Base-by-base conservation (phyloP, 2,797 vertebrate genomes). In the Enteromius radiatus region DNA sequence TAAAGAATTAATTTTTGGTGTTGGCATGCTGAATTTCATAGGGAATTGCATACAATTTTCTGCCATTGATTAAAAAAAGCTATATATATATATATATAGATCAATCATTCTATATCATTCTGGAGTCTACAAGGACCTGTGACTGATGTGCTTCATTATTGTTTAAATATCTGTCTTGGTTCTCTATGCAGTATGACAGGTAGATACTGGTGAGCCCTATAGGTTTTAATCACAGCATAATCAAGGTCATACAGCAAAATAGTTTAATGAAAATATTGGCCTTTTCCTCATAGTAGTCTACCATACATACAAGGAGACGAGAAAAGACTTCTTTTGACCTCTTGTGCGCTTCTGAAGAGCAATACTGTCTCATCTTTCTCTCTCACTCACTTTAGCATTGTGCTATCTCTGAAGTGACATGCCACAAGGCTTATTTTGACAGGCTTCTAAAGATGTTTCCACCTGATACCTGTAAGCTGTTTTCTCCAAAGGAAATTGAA, bases 371-470 rank as follows among this genome's bases (percentile, higher is more conserved):
- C 8, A 61, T 70, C 31, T 61, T 21, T 41, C 17, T 43, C 74
- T 45, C 36, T 67, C 33, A 38, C 19, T 21, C 8, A 0, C 43
- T 65, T 45, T 59, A 54, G 41, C 33, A 68, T 63, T 65, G 63
- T 70, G 33, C 26, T 38, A 45, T 81, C 69, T 70, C 45, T 38
- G 5, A 81, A 76, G 78, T 71, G 52, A 68, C 59, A 74, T 63
- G 31, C 68, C 41, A 23, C 70, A 69, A 68, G 45, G 43, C 90
- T 84, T 90, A 88, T 87, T 92, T 86, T 90, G 92, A 92, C 91
- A 90, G 86, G 64, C 86, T 90, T 78, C 61, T 85, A 88, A 88
- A 89, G 89, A 91, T 91, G 89, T 91, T 81, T 87, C 76, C 67
- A 76, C 82, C 89, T 88, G 90, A 93, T 90, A 89, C 84, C 65